Evolutionary conservation across 1,140 invertebrate genomes (phyloP).

Genomic region (Stenopsyche tienmushanensis): DNA sequence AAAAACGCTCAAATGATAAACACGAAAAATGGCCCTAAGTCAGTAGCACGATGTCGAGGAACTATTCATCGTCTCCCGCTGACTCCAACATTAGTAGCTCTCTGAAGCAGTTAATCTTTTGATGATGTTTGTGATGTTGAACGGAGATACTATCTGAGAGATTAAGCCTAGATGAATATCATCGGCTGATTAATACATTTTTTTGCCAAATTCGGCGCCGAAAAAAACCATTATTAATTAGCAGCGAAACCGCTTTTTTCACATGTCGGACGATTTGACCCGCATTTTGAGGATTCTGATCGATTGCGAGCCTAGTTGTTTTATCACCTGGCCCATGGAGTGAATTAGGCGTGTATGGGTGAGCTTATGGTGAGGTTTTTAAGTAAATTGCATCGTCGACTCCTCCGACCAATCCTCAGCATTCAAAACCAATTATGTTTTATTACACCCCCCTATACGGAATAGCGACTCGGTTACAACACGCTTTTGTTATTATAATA

Average conservation of each 20-base stretch:
- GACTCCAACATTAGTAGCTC: conserved; percentile 12
- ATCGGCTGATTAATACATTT: neutral
- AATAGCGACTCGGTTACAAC: conserved; percentile 28
- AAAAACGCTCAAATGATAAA: no score
- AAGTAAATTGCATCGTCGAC: conserved; percentile 50
- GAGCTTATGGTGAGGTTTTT: neutral
- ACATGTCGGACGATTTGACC: neutral
- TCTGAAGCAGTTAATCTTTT: conserved; percentile 7
- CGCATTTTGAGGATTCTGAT: no score
- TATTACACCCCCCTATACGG: conserved; percentile 47
- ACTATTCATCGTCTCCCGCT: conserved; percentile 7
- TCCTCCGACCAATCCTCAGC: conserved; percentile 54
- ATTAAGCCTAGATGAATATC: neutral
- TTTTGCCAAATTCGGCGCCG: neutral
- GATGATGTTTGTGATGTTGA: conserved; percentile 4
- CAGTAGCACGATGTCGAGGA: neutral
- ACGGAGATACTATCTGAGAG: neutral
- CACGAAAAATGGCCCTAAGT: neutral
- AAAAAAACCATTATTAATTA: neutral
- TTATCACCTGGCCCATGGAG: neutral
- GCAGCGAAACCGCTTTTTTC: neutral
- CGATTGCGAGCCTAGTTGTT: no score
- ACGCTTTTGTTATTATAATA: conserved; percentile 38
- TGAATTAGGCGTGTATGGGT: neutral
- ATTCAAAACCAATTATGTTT: conserved; percentile 59